These are phyloP conservation scores for Dyspetes luteomarginatus DNA, from an alignment of 2,888 invertebrate species.

Conservation along the genomic window DNA sequence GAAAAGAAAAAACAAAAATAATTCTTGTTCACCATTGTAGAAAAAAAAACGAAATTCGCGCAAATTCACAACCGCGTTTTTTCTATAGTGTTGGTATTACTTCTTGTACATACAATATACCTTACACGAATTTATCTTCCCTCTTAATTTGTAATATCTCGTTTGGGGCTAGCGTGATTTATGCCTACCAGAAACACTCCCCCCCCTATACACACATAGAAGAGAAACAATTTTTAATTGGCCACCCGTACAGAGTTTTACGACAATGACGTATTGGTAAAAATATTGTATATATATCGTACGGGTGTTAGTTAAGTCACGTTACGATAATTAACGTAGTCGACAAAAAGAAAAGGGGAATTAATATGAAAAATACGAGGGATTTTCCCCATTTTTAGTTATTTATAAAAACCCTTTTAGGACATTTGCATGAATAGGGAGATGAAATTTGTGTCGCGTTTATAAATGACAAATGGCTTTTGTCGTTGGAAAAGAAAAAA, in stretches of 20 bases:
- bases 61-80: constrained; percentile 9
- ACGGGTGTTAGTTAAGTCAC: neutral
- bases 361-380: too few species aligned
- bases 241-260: neutral
- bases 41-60: neutral
- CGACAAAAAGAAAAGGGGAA: too few species aligned
- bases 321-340: too few species aligned
- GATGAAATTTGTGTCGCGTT: constrained; percentile 4
- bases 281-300: constrained; percentile 9
- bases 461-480: neutral
- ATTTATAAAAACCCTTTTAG: neutral
- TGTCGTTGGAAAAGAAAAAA: neutral
- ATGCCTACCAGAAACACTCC: neutral
- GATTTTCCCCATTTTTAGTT: neutral
- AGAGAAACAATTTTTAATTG: constrained; percentile 28
- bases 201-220: neutral
- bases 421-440: neutral
- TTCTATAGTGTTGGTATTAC: constrained; percentile 19
- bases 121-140: neutral
- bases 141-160: neutral
- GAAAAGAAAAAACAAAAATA: constrained; percentile 10
- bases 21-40: neutral
- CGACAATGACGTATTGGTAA: neutral
- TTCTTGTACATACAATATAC: constrained; percentile 24
- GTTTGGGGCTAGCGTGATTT: constrained; percentile 1